Evolutionary conservation across 2,888 invertebrate species (phyloP), one percentile per base, ranked within the genome.

Genomic region (Orthosia incerta): DNA sequence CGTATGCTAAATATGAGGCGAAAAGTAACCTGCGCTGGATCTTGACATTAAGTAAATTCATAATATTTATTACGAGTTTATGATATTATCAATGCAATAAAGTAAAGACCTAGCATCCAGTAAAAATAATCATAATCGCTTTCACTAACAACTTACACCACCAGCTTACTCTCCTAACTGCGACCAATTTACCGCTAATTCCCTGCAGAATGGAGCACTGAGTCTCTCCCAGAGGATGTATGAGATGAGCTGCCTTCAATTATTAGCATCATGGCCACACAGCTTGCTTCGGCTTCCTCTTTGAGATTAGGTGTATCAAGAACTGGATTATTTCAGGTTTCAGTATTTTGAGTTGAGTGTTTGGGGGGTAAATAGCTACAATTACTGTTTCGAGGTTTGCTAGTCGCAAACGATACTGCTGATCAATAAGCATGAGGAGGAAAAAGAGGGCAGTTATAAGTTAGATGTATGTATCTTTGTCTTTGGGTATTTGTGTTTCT

Each of bases 101-200:
- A 39, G 9, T 39, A 9, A 4, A 39, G 31, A 31, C 31, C 26
- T 26, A 2, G 4, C 26, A 39, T 59, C 39, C 20, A 3, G 39
- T 15, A 20, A n/a, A 15, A 13, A 45, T 20, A 31, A 31, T 31
- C 7, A 9, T 0, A 45, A 31, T 23, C 74, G 79, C 76, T 62
- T 3, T 3, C 12, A 4, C 26, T 55, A 0, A 3, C 50, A 56
- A 2, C n/a, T 79, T 69, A 60, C 1, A 57, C 75, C 82, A 79
- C 31, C 59, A 31, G 20, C 70, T 64, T 82, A 69, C 82, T 78
- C 71, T 69, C 76, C 82, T 83, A 90, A 86, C 87, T 86, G 85
- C 84, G 73, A 79, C 84, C 88, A 90, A 90, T 91, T 91, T 87
- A 76, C 81, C 72, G 85, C 80, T 89, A 89, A 91, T 91, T 91